phyloP scores from a whole-genome alignment of 2,797 vertebrate genomes.

The Gadopsis bispinosus region DNA sequence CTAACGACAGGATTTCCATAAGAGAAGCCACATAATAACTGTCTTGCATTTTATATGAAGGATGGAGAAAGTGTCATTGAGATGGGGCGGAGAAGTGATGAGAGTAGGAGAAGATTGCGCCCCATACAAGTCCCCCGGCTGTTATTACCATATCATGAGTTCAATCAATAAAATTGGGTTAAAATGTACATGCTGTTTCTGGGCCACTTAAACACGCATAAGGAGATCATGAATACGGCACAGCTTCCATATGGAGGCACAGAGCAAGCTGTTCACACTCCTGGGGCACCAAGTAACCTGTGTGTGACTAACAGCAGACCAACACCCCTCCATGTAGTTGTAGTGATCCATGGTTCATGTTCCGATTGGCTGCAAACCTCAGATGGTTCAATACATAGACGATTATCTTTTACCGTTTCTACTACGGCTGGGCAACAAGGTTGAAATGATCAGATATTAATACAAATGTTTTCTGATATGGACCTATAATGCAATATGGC shows the following conservation, averaged over 20 bases:
- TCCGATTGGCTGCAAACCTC: background rate
- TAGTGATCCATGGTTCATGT: constrained; percentile 5
- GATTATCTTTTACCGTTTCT: background rate
- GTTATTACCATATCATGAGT: constrained; percentile 75
- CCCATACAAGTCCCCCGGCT: constrained; percentile 48
- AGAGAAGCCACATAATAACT: constrained; percentile 47
- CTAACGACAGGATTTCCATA: constrained; percentile 55
- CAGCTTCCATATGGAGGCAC: constrained; percentile 30
- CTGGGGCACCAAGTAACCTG: constrained; percentile 28
- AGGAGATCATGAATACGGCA: constrained; percentile 54
- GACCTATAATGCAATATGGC: background rate
- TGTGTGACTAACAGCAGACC: constrained; percentile 17
- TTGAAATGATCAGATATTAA: background rate
- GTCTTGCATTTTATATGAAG: constrained; percentile 43
- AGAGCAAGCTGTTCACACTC: constrained; percentile 18
- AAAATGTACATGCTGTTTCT: constrained; percentile 67
- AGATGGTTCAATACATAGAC: background rate
- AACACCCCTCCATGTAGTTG: background rate
- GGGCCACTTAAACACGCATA: constrained; percentile 57
- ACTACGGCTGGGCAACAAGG: background rate
- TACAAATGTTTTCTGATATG: background rate
- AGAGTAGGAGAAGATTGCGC: constrained; percentile 52
- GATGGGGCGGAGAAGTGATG: constrained; percentile 54
- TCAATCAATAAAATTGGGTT: constrained; percentile 73
- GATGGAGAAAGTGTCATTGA: constrained; percentile 48